Base-by-base conservation (phyloP, 1,140 invertebrate species). In the Drosophila micromelanica region DNA sequence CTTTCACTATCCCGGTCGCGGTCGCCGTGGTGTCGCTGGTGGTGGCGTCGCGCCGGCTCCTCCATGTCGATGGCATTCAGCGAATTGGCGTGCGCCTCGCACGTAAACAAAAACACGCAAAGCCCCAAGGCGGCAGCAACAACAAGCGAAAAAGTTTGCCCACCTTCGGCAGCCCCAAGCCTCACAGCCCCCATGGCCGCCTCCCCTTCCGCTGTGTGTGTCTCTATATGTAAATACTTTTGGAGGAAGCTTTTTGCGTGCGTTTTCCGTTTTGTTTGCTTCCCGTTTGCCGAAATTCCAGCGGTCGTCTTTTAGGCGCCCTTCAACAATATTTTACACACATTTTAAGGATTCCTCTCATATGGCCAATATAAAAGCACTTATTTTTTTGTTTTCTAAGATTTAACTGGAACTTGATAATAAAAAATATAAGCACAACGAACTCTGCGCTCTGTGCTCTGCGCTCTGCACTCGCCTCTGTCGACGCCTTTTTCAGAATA, bases 401-500 rank as follows among this genome's bases (percentile, higher is more conserved):
- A 60, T 48, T 30, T 23, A 42, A 30, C 37, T 17, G 17, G 15
- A 46, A 60, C n/a, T 54, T 11, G n/a, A 27, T 35, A 37, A 17
- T 42, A 17, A 43, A 67, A 32, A 48, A 38, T 40, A 12, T 9
- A 56, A 17, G 52, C 63, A 30, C 52, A 65, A 20, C 15, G 30
- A 64, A 30, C 43, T 57, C 30, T 73, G 45, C 52, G 38, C 42
- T 64, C 30, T 73, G 45, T 45, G 38, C 42, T 64, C 45, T 13
- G 38, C 45, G 38, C 45, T 69, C 40, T 35, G 35, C 35, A 20
- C 42, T 56, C 46, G 55, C 51, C 60, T 75, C 73, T 76, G 76
- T 76, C 63, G 76, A 79, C 76, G 76, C 76, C 76, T 79, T 90
- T 90, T 78, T 87, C 76, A 73, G 76, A 82, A 90, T 90, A 87